These are phyloP conservation scores for Epinephelus fuscoguttatus DNA, from an alignment of 2,113 vertebrate genomes.

Conservation along the genomic window DNA sequence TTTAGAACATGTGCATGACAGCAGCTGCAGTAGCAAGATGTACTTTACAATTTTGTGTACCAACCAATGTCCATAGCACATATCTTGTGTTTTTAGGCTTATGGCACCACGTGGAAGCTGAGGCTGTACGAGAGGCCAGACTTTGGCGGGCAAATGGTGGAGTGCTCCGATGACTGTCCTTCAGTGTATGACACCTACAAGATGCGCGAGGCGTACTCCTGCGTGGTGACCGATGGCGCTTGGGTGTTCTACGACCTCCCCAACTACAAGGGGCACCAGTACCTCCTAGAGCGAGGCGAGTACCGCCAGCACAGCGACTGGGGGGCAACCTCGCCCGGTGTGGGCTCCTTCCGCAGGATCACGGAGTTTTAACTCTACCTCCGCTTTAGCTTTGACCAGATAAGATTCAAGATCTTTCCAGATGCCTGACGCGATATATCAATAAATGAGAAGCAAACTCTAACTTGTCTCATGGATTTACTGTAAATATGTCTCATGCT, in stretches of 20 bases:
- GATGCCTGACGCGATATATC: constrained; percentile 2
- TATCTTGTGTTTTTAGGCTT: constrained; percentile 39
- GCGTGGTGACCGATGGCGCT: constrained; percentile 75
- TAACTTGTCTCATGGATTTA: constrained; percentile 27
- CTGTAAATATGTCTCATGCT: constrained; percentile 2
- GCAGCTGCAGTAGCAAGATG: too few relatives aligned
- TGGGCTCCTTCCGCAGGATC: constrained; percentile 79
- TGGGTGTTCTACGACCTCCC: constrained; percentile 81
- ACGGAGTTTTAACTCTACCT: constrained; percentile 70
- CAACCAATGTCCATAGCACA: background rate
- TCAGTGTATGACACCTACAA: constrained; percentile 73
- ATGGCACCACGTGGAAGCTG: constrained; percentile 63
- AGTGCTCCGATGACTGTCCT: constrained; percentile 75
- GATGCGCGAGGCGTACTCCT: constrained; percentile 75
- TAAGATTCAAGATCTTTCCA: background rate
- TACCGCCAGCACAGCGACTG: constrained; percentile 76
- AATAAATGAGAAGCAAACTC: constrained; percentile 66
- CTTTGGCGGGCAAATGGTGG: constrained; percentile 73
- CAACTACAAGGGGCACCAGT: constrained; percentile 79
- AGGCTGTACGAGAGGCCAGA: constrained; percentile 78
- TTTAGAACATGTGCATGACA: too few relatives aligned
- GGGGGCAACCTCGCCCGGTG: constrained; percentile 67
- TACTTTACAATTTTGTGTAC: background rate
- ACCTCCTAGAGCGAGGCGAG: constrained; percentile 76
- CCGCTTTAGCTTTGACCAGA: background rate